Evolutionary conservation across 1,140 invertebrate genomes (phyloP).

Genomic region (Drosophila kikkawai): DNA sequence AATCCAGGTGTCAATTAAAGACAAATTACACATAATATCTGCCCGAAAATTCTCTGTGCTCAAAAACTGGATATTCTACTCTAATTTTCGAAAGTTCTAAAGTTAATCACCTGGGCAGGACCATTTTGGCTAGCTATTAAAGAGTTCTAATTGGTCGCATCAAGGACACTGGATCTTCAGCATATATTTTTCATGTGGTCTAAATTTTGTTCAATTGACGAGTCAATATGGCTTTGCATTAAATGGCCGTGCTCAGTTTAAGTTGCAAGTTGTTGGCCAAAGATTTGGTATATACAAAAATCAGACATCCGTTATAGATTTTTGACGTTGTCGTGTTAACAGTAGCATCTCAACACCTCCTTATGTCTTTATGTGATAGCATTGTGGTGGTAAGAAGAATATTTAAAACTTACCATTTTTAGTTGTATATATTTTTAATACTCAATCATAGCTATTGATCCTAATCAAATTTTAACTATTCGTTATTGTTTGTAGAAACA

Average conservation of each 20-base stretch:
- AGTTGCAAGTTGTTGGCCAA: slow-evolving; percentile 4
- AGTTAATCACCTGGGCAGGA: background rate
- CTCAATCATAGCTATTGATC: background rate
- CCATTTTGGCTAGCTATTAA: slow-evolving; percentile 7
- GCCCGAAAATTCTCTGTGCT: slow-evolving; percentile 19
- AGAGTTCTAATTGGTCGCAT: background rate
- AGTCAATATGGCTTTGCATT: slow-evolving; percentile 17
- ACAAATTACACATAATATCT: slow-evolving; percentile 1
- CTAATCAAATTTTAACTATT: background rate
- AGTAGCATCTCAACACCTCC: slow-evolving; percentile 5
- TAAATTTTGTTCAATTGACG: slow-evolving; percentile 15
- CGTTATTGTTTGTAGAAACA: slow-evolving; percentile 72
- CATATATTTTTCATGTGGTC: slow-evolving; percentile 15
- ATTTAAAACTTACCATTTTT: background rate
- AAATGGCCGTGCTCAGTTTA: slow-evolving; percentile 12
- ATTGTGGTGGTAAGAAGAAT: slow-evolving; percentile 7
- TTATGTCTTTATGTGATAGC: slow-evolving; percentile 9
- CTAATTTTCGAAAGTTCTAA: slow-evolving; percentile 9
- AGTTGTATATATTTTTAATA: background rate
- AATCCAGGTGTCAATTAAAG: slow-evolving; percentile 9
- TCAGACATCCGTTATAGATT: background rate
- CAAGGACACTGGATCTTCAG: slow-evolving; percentile 2
- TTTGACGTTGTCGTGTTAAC: slow-evolving; percentile 6
- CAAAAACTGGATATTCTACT: slow-evolving; percentile 8
- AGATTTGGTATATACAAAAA: slow-evolving; percentile 5